Evolutionary conservation across 2,113 vertebrate species (phyloP), one percentile per base, ranked within the genome.

Genomic region (Tichodroma muraria): DNA sequence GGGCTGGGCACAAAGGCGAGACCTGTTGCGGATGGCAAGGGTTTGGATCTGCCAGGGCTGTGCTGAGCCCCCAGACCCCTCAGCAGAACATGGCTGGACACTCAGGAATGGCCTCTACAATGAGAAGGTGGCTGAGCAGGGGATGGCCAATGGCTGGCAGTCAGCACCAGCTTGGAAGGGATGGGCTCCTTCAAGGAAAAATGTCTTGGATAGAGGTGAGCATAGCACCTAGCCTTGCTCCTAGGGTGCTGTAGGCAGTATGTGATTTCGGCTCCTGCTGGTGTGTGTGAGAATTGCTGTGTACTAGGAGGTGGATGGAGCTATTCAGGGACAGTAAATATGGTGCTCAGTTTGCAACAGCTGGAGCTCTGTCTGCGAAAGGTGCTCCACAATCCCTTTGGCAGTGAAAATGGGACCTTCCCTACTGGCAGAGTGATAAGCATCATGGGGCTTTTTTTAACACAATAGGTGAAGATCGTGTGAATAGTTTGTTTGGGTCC

Each of bases 1-100:
- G 3, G 16, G 10, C 52, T 60, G 14, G 0, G 0, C 19, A 23
- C 5, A 9, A 6, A 10, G 4, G 4, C 8, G 15, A 49, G 11
- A 35, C 45, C 45, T 4, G 1, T 4, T 2, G 21, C 9, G 50
- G 22, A 7, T n/a, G n/a, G 20, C 38, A 54, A 15, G 4, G 1
- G 10, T 25, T 54, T 35, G 33, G 52, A 23, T 42, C 37, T 40
- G 13, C 45, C 50, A 53, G 33, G 31, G 8, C 10, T 7, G 0
- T 1, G 7, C 24, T 1, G 9, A 66, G 23, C 2, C 17, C n/a
- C 33, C 12, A 40, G 19, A 27, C 22, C 30, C 38, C 38, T 59
- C 75, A 72, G 25, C 27, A 38, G 53, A 49, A 10, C 4, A 4
- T 2, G 6, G 14, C 56, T 7, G 5, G 37, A 19, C 3, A 5